These are phyloP conservation scores for Philopotamus ludificatus DNA, from an alignment of 1,140 invertebrate species.

Conservation along the genomic window DNA sequence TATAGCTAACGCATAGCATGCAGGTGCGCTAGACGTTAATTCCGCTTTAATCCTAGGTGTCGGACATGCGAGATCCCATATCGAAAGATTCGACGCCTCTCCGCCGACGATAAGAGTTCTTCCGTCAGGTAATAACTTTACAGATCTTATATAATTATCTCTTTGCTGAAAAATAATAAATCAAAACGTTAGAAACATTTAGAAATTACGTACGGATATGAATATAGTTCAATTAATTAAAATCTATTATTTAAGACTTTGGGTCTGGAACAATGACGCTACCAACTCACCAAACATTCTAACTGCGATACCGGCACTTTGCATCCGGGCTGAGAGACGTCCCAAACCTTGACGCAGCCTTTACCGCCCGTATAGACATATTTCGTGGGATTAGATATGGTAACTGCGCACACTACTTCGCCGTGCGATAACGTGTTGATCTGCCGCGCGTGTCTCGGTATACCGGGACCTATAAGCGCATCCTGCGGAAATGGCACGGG, in stretches of 20 bases:
- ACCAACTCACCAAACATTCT: constrained; percentile 79
- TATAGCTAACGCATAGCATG: constrained; percentile 96
- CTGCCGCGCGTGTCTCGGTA: constrained; percentile 88
- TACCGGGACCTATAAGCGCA: constrained; percentile 90
- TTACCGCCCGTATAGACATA: constrained; percentile 99
- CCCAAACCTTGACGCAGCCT: constrained; percentile 97
- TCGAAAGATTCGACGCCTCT: constrained; percentile 92
- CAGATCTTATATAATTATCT: constrained; percentile 96
- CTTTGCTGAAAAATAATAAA: constrained; percentile 65
- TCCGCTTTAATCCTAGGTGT: constrained; percentile 90
- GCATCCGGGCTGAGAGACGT: constrained; percentile 78
- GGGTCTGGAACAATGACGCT: constrained; percentile 32
- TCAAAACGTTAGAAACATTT: neutral
- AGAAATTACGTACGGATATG: no score
- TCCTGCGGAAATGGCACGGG: constrained; percentile 94
- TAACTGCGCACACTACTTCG: constrained; percentile 90
- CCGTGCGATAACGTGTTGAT: constrained; percentile 92
- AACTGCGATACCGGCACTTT: constrained; percentile 87
- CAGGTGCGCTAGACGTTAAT: constrained; percentile 93
- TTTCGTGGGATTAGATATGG: constrained; percentile 84
- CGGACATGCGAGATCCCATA: constrained; percentile 91
- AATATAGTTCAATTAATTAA: neutral
- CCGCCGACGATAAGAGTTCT: constrained; percentile 95
- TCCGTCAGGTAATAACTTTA: constrained; percentile 94
- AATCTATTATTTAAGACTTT: neutral